Percentiles rank a stretch among this genome's conserved stretches.
Conservation (phyloP, 2,888 invertebrate genomes). For the Cacoxenus indagator region DNA sequence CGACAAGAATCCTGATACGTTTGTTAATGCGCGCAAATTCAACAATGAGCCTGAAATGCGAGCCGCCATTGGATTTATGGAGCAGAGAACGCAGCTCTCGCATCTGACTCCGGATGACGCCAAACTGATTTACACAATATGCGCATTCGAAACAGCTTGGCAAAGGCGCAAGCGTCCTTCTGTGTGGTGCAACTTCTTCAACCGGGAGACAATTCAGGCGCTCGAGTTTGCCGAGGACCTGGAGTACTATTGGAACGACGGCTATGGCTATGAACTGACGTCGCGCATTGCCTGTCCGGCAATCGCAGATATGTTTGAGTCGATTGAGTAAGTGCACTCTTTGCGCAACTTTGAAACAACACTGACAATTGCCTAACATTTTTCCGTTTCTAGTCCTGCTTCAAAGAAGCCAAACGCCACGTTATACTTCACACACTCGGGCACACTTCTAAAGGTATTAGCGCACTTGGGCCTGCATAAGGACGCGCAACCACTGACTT, state of each 20-base stretch:
- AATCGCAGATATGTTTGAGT: constrained; percentile 78
- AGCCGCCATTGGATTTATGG: constrained; percentile 71
- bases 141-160: constrained; percentile 90
- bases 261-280: constrained; percentile 82
- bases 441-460: constrained; percentile 82
- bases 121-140: constrained; percentile 79
- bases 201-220: constrained; percentile 74
- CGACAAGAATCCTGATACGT: constrained; percentile 77
- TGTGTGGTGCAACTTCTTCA: constrained; percentile 85
- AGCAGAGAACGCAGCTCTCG: constrained; percentile 75
- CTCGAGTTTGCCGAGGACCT: constrained; percentile 84
- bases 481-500: constrained; percentile 75
- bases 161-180: constrained; percentile 74
- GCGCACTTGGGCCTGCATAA: constrained; percentile 81
- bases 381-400: constrained; percentile 41
- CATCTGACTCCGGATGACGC: constrained; percentile 74
- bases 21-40: constrained; percentile 74
- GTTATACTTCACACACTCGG: constrained; percentile 87
- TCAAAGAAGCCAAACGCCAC: constrained; percentile 72
- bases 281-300: constrained; percentile 83
- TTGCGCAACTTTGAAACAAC: background rate
- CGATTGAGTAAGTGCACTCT: constrained; percentile 75
- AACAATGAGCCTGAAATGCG: constrained; percentile 73
- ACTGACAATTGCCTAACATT: background rate
- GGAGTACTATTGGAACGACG: constrained; percentile 86